These are phyloP conservation scores for Folsomia candida DNA, from an alignment of 2,888 invertebrate species.

Conservation along the genomic window DNA sequence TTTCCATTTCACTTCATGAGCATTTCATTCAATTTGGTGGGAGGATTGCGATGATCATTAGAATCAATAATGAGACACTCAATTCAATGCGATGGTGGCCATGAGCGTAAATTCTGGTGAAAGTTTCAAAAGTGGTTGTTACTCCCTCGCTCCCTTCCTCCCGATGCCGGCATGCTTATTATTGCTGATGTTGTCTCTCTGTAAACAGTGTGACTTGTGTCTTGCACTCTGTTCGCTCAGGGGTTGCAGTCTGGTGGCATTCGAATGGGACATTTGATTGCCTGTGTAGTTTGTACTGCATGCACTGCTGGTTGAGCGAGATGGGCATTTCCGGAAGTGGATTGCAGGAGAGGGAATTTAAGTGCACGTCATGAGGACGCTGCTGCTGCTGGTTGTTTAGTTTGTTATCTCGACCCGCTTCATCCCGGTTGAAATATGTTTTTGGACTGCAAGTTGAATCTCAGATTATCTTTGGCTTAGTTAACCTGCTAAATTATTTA, in stretches of 20 bases:
- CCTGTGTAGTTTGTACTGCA: too few species aligned
- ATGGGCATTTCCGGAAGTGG: neutral
- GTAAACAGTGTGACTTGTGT: neutral
- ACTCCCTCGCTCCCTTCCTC: neutral
- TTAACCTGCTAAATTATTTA: neutral
- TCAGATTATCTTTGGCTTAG: neutral
- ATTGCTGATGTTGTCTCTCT: neutral
- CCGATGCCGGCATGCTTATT: too few species aligned
- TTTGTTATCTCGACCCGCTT: too few species aligned
- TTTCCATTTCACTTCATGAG: conserved; percentile 9
- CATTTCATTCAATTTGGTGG: neutral
- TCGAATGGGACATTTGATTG: neutral
- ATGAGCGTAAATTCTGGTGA: conserved; percentile 37
- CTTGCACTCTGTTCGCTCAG: neutral
- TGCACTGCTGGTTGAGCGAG: neutral
- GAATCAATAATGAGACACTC: conserved; percentile 46
- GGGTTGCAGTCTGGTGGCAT: neutral
- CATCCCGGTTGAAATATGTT: neutral
- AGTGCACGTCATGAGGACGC: neutral
- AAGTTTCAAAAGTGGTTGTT: neutral
- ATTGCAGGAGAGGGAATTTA: neutral
- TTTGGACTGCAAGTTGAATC: neutral
- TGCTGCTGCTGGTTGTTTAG: too few species aligned
- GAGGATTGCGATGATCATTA: conserved; percentile 30
- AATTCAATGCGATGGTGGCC: conserved; percentile 31